These are phyloP conservation scores for Odontamblyopus rebecca DNA, from an alignment of 2,797 vertebrate species.

Conservation along the genomic window DNA sequence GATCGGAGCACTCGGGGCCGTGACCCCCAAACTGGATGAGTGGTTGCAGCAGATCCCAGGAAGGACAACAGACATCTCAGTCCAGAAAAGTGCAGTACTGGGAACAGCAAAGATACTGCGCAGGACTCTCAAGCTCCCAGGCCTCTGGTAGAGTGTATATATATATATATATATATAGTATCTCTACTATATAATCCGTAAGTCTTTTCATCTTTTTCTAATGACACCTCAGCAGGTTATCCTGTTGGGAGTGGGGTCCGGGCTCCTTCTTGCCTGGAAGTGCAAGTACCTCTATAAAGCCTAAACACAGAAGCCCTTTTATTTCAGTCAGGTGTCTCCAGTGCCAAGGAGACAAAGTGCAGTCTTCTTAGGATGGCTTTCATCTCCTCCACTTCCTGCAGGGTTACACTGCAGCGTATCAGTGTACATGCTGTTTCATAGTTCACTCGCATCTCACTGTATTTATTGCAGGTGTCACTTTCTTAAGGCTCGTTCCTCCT, in stretches of 20 bases:
- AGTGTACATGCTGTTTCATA: conserved; percentile 38
- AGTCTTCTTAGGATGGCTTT: conserved; percentile 47
- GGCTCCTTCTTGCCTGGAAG: conserved; percentile 55
- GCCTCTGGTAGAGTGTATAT: too few relatives aligned
- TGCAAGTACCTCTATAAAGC: conserved; percentile 8
- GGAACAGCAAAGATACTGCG: too few relatives aligned
- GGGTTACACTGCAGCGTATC: neutral
- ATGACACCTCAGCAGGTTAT: conserved; percentile 42
- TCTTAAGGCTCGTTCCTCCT: neutral
- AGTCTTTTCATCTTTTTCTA: conserved; percentile 42
- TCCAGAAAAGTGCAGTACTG: too few relatives aligned
- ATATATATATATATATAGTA: conserved; percentile 22
- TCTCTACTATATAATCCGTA: conserved; percentile 40
- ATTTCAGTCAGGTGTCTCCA: conserved; percentile 58
- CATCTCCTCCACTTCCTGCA: conserved; percentile 28
- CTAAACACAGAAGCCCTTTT: conserved; percentile 62
- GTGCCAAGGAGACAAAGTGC: conserved; percentile 55
- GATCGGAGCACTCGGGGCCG: too few relatives aligned
- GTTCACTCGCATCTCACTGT: conserved; percentile 6
- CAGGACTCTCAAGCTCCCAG: too few relatives aligned
- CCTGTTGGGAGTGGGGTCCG: conserved; percentile 55
- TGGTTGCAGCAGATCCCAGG: too few relatives aligned
- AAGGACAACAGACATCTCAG: too few relatives aligned
- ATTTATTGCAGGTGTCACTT: neutral
- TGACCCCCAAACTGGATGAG: too few relatives aligned